phyloP scores from a whole-genome alignment of 2,113 vertebrate species.

The Cryptomyrus ogoouensis region DNA sequence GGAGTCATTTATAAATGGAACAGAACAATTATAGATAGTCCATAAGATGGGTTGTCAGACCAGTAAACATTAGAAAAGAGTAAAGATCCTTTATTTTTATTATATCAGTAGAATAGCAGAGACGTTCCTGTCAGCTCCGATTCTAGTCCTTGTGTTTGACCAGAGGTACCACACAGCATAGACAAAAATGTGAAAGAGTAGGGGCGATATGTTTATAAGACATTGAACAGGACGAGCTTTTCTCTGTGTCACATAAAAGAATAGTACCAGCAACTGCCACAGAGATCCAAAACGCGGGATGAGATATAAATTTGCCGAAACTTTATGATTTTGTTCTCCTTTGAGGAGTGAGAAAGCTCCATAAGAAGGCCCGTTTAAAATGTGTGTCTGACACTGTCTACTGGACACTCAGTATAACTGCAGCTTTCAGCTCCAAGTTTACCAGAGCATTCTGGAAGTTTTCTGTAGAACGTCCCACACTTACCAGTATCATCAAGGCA shows the following conservation, averaged over 20 bases:
- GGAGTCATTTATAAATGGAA: not conserved
- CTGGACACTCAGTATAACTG: slow-evolving; percentile 11
- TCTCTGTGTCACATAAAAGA: not conserved
- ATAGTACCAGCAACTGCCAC: not conserved
- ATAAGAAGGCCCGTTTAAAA: not conserved
- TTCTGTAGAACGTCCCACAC: not conserved
- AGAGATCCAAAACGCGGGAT: not conserved
- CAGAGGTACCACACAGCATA: not conserved
- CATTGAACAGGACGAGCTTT: not conserved
- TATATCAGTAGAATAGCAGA: not conserved
- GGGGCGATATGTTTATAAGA: not conserved
- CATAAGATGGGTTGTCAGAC: not conserved
- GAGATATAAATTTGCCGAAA: not conserved
- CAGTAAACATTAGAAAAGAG: not conserved
- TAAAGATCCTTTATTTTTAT: not conserved
- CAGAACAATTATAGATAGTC: not conserved
- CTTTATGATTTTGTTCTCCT: not conserved
- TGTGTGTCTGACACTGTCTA: slow-evolving; percentile 15
- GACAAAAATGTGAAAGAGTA: not conserved
- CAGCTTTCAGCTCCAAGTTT: not conserved
- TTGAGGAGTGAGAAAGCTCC: not conserved
- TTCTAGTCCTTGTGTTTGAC: not conserved
- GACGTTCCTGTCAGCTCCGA: not conserved
- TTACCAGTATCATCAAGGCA: not conserved
- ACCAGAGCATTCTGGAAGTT: not conserved